Conservation (phyloP, 1,140 invertebrate genomes). For the Teleogryllus occipitalis region DNA sequence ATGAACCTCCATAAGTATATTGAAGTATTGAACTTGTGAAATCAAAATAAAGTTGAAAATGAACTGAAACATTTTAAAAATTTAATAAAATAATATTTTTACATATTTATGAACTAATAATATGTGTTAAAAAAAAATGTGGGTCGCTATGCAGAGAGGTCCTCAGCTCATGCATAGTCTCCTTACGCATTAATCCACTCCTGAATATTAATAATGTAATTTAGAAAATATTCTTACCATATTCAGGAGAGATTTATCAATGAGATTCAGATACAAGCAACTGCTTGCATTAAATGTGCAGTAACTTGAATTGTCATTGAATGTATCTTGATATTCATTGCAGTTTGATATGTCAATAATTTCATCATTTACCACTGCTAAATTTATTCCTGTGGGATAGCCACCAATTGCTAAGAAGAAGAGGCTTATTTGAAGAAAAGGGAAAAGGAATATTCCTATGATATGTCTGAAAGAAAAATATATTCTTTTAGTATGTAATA, state of each 20-base stretch:
- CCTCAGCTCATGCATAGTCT: too few species aligned
- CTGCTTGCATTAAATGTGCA: not conserved
- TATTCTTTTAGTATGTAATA: not conserved
- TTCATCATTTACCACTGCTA: conserved; percentile 73
- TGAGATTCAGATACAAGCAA: not conserved
- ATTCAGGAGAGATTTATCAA: not conserved
- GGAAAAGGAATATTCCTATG: conserved; percentile 71
- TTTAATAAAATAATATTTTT: too few species aligned
- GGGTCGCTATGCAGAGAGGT: too few species aligned
- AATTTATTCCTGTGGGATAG: conserved; percentile 58
- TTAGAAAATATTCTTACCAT: not conserved
- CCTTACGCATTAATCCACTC: too few species aligned
- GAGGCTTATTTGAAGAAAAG: conserved; percentile 64
- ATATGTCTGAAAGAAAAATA: conserved; percentile 51
- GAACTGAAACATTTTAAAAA: too few species aligned
- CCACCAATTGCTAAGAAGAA: conserved; percentile 75
- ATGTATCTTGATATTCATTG: conserved; percentile 26
- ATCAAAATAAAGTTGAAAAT: not conserved
- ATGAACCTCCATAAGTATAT: too few species aligned
- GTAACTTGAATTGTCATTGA: not conserved
- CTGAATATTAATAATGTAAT: not conserved
- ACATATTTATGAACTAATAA: too few species aligned
- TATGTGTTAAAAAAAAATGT: too few species aligned
- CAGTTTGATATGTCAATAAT: conserved; percentile 30
- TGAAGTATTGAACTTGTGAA: too few species aligned